phyloP scores from a whole-genome alignment of 2,888 invertebrate species.

The Cistogaster globosa region DNA sequence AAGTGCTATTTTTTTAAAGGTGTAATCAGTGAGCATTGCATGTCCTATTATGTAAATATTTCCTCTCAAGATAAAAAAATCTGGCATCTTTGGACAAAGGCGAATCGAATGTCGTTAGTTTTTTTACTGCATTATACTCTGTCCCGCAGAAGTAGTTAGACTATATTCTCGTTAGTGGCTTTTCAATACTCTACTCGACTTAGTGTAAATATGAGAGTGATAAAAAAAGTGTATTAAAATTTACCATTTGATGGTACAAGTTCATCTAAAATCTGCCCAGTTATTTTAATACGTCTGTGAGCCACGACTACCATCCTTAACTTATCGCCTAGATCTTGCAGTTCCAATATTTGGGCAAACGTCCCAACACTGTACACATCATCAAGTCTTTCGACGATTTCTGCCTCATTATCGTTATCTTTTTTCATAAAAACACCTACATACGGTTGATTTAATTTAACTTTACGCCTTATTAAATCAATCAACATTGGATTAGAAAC shows the following conservation, averaged over 20 bases:
- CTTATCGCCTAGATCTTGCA: conserved; percentile 96
- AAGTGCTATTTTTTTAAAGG: no score
- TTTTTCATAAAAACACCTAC: conserved; percentile 98
- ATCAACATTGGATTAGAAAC: conserved; percentile 93
- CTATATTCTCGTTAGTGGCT: no score
- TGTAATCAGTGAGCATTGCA: no score
- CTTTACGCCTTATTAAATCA: conserved; percentile 95
- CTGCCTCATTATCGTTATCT: conserved; percentile 93
- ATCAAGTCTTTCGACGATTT: conserved; percentile 91
- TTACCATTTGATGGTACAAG: conserved; percentile 83
- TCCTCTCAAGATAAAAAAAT: no score
- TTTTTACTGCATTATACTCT: no score
- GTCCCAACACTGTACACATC: conserved; percentile 96
- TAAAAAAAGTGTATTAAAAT: no score
- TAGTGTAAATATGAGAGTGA: no score
- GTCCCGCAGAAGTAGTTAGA: no score
- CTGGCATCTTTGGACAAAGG: no score
- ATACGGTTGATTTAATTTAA: conserved; percentile 97
- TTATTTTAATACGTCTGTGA: conserved; percentile 93
- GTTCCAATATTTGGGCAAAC: conserved; percentile 98
- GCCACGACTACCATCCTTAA: conserved; percentile 96
- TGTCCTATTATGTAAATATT: no score
- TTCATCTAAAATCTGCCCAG: conserved; percentile 91
- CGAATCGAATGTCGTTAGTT: no score
- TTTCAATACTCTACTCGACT: no score